phyloP scores from a whole-genome alignment of 2,113 vertebrate species.

The Pseudois nayaur region DNA sequence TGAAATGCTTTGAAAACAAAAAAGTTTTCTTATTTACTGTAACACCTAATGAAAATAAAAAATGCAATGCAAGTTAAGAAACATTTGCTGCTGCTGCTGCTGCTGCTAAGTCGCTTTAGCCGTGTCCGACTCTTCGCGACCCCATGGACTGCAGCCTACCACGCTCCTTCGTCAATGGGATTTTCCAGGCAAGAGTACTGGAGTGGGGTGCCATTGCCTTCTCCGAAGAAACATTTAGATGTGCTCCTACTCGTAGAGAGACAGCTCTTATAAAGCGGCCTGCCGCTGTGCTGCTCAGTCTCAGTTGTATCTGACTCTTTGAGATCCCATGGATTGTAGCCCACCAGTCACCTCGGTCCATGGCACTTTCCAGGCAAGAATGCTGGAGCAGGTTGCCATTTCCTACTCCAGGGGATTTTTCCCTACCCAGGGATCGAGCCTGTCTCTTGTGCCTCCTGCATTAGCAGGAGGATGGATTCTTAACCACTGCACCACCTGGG shows the following conservation, averaged over 20 bases:
- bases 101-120: too few relatives aligned
- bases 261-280: background rate
- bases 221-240: background rate
- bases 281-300: accelerated
- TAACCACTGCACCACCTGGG: background rate
- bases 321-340: background rate
- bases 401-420: background rate
- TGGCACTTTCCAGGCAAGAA: background rate
- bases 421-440: background rate
- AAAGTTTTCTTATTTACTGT: background rate
- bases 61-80: background rate
- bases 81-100: background rate
- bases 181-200: too few relatives aligned
- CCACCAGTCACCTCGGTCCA: background rate
- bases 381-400: background rate
- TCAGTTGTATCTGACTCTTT: background rate
- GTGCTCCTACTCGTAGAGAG: background rate
- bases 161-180: too few relatives aligned
- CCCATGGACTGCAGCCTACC: too few relatives aligned
- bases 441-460: background rate
- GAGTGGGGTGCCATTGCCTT: too few relatives aligned
- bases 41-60: background rate
- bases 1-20: background rate
- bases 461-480: background rate
- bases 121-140: too few relatives aligned